Conservation (phyloP, 2,888 invertebrate genomes). For the Biston betularia region DNA sequence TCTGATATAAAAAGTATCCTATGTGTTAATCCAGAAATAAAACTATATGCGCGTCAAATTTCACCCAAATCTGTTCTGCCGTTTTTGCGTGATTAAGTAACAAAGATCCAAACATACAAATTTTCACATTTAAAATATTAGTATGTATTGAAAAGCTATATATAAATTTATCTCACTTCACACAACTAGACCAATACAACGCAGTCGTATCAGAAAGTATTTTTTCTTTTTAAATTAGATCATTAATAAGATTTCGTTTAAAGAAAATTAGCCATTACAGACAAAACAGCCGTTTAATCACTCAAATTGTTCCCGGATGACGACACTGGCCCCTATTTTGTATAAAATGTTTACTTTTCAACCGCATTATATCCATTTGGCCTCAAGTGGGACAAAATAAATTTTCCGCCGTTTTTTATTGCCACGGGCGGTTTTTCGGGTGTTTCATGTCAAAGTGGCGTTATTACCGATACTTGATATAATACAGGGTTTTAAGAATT, state of each 20-base stretch:
- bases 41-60: no score
- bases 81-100: no score
- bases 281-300: slow-evolving; percentile 12
- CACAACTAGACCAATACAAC: no score
- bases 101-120: no score
- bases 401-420: slow-evolving; percentile 11
- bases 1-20: no score
- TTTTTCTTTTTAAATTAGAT: slow-evolving; percentile 18
- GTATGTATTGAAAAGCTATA: no score
- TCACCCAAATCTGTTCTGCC: no score
- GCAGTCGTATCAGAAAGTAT: not conserved
- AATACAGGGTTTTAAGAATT: no score
- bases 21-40: no score
- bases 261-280: slow-evolving; percentile 11
- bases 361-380: slow-evolving; percentile 24
- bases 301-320: slow-evolving; percentile 17
- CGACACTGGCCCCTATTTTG: slow-evolving; percentile 8
- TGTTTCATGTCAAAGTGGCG: slow-evolving; percentile 1
- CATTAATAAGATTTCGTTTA: slow-evolving; percentile 24
- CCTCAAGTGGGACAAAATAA: slow-evolving; percentile 12
- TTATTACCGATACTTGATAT: not conserved
- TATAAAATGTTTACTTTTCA: slow-evolving; percentile 18
- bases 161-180: no score
- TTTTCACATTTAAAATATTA: no score
- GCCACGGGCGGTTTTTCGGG: slow-evolving; percentile 7